Base-by-base conservation (phyloP, 2,797 vertebrate species). In the Odontamblyopus rebecca region DNA sequence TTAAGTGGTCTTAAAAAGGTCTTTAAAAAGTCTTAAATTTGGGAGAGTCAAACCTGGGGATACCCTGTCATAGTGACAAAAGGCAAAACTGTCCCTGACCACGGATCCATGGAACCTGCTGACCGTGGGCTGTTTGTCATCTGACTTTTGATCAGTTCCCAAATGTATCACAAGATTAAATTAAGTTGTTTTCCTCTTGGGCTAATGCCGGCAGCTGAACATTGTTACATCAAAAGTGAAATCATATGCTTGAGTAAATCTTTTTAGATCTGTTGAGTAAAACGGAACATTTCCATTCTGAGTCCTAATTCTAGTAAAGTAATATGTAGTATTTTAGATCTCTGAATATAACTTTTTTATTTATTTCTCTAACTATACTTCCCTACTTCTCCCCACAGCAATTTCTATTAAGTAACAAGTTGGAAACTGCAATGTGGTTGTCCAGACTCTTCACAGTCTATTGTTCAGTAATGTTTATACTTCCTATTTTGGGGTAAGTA, bases 401-500 rank as follows among this genome's bases (percentile, higher is more conserved):
- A 96, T 99, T 97, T 92, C 86, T 99, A 89, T 92, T 98, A 94
- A 93, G 93, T 79, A 99, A 98, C 88, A 99, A 99, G 82, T 85
- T 99, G 91, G 98, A 99, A 88, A 97, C 97, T 1, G 96, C 96
- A 7, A 99, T 99, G 98, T 99, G 97, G 98, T 94, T 99, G 80
- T 99, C 97, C 51, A 95, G 97, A 5, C 92, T 98, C 82, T 98
- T 99, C 91, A 99, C 98, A 0, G 96, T 99, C 80, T 98, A 98
- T 90, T 99, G 97, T 88, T 99, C 98, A 1, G 91, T 97, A 80
- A 94, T 99, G 93, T 99, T 99, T 89, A 97, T 99, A 78, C 92
- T 99, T 71, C 98, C 97, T 77, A 87, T 99, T 81, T 89, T 99
- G 81, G 97, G 98, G 98, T 99, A 93, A 87, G 97, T 23, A 27